phyloP scores from a whole-genome alignment of 1,140 invertebrate genomes.

The Drosophila athabasca region DNA sequence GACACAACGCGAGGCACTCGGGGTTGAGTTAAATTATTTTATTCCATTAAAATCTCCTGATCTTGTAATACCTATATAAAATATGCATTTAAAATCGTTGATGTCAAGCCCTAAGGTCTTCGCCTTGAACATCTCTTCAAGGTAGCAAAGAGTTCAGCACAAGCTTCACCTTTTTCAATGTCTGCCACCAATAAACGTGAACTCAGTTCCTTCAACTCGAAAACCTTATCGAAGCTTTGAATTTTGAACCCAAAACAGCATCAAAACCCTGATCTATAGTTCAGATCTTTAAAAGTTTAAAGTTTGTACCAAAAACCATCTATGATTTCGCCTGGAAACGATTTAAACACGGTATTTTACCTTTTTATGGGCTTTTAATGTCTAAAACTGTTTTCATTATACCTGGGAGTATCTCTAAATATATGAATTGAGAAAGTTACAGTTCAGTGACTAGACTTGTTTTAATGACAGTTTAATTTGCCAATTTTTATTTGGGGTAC shows the following conservation, averaged over 20 bases:
- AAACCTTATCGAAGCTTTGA: not conserved
- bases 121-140: constrained; percentile 2
- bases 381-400: constrained; percentile 17
- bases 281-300: not conserved
- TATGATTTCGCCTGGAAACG: constrained; percentile 15
- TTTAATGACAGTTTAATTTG: constrained; percentile 77
- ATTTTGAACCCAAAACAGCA: not conserved
- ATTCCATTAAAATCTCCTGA: too few species aligned
- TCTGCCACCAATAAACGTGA: constrained; percentile 35
- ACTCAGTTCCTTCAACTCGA: not conserved
- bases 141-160: constrained; percentile 28
- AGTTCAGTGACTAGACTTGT: constrained; percentile 33
- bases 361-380: constrained; percentile 59
- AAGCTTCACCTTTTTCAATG: constrained; percentile 34
- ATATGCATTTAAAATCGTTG: too few species aligned
- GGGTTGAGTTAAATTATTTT: too few species aligned
- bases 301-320: not conserved
- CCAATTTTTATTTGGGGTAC: constrained; percentile 36
- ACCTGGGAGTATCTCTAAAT: constrained; percentile 1
- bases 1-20: too few species aligned
- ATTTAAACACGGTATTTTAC: constrained; percentile 24
- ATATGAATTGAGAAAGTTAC: constrained; percentile 27
- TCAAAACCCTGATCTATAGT: not conserved
- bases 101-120: too few species aligned
- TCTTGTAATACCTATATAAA: too few species aligned